Evolutionary conservation across 2,888 invertebrate genomes (phyloP), one percentile per base, ranked within the genome.

Genomic region (Tachina grossa): DNA sequence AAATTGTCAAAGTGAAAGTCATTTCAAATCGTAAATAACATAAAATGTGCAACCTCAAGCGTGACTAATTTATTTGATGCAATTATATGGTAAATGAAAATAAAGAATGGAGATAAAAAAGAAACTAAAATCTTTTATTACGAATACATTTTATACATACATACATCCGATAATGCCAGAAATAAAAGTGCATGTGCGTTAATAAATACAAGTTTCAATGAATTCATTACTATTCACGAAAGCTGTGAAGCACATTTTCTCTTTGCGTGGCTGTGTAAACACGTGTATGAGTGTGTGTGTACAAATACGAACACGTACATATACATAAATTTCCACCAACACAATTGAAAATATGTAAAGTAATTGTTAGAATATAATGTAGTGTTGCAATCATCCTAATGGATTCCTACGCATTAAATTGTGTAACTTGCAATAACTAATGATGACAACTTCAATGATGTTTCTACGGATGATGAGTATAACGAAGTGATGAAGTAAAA

Each of bases 1-100:
- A 61, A 11, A 51, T 80, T 71, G 80, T 82, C 77, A 78, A 69
- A 83, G 81, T 80, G 80, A 87, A 84, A 87, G 87, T 87, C 86
- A 86, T 77, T 79, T 85, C 59, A 76, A 82, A 81, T 85, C 82
- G 85, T 86, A 85, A 82, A 85, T 85, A 75, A 84, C 59, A 72
- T 80, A 13, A 84, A 86, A 85, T 87, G 86, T 83, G 84, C 84
- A 86, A 86, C 84, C 85, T 83, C 82, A 86, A 86, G 87, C 86
- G 86, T 87, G 87, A 87, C 87, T 85, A 87, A 87, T 87, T 84
- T 82, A 86, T 86, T 86, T 85, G 82, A 86, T 86, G 85, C 83
- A 85, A 83, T 87, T 87, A 87, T 83, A 83, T 87, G 74, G 76
- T 65, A 68, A 84, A 75, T 71, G 71, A 71, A 66, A 77, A 69